A percentile compares a stretch with the other conserved stretches of the same genome.
These are phyloP conservation scores for Adelges cooleyi DNA, from an alignment of 1,140 invertebrate genomes.

Conservation along the genomic window DNA sequence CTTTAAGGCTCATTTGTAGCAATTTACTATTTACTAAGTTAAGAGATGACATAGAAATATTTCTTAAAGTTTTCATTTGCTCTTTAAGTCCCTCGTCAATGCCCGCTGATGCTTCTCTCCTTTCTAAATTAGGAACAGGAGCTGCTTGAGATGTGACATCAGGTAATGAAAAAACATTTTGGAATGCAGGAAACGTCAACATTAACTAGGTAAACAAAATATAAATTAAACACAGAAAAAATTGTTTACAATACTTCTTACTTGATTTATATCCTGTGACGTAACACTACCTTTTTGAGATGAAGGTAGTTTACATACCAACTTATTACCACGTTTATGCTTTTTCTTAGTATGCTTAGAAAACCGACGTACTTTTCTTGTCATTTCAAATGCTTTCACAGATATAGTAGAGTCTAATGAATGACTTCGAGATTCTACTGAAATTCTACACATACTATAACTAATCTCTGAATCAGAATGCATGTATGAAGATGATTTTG, in stretches of 20 bases:
- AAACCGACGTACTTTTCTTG: constrained; percentile 48
- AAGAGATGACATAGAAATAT: constrained; percentile 6
- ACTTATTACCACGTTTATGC: constrained; percentile 12
- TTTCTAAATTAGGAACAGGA: constrained; percentile 40
- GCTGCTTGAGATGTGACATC: not conserved
- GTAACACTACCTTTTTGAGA: constrained; percentile 17
- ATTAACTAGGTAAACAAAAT: not conserved
- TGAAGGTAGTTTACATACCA: not conserved
- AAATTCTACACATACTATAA: constrained; percentile 51
- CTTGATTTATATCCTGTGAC: constrained; percentile 23
- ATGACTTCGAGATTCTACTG: constrained; percentile 67
- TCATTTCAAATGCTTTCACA: constrained; percentile 66
- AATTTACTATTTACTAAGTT: not conserved
- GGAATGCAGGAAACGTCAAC: not conserved
- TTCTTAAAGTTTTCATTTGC: not conserved
- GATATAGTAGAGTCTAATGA: constrained; percentile 75
- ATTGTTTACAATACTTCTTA: not conserved
- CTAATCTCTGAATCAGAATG: constrained; percentile 67
- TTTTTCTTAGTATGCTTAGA: constrained; percentile 16
- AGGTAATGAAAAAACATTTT: constrained; percentile 3
- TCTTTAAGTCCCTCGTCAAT: constrained; percentile 14
- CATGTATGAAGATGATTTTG: constrained; percentile 49
- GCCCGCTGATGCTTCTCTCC: constrained; percentile 44
- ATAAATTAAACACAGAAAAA: not conserved
- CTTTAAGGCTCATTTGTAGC: not conserved